Evolutionary conservation across 2,113 vertebrate genomes (phyloP).

Genomic region (Otus sunia): DNA sequence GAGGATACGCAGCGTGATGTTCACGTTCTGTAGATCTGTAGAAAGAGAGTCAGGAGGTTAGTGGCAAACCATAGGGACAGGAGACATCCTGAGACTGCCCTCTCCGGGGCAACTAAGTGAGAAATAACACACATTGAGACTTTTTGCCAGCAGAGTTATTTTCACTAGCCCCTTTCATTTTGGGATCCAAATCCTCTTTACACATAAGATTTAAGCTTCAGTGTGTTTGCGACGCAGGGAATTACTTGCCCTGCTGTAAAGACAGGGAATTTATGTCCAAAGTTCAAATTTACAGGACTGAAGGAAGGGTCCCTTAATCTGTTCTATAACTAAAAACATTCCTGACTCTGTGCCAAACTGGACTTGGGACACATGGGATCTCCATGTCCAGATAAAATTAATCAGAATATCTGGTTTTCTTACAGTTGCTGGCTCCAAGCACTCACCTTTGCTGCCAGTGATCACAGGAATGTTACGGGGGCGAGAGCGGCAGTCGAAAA

Average conservation of each 20-base stretch:
- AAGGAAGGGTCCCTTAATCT: background rate
- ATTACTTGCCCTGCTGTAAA: too few relatives aligned
- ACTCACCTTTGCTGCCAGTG: slow-evolving; percentile 96
- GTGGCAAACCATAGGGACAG: background rate
- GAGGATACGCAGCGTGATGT: slow-evolving; percentile 95
- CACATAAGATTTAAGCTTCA: background rate
- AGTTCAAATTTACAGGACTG: background rate
- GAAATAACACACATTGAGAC: too few relatives aligned
- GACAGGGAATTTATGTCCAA: too few relatives aligned
- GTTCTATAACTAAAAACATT: background rate
- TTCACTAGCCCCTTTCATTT: background rate
- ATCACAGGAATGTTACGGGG: slow-evolving; percentile 94
- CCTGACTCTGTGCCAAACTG: background rate
- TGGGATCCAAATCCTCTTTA: background rate
- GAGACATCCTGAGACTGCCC: background rate
- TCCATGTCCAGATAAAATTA: fast-evolving
- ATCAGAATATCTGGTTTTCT: too few relatives aligned
- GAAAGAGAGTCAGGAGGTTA: background rate
- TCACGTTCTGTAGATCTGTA: slow-evolving; percentile 96
- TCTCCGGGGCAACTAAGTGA: background rate
- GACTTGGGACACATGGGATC: fast-evolving
- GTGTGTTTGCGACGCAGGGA: background rate
- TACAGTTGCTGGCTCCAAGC: fast-evolving
- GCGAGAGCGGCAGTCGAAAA: slow-evolving; percentile 95
- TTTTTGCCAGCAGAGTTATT: background rate